Percentiles rank a stretch among this genome's conserved stretches.
These are phyloP conservation scores for Phenacoccus solenopsis DNA, from an alignment of 1,140 invertebrate genomes.

Conservation along the genomic window DNA sequence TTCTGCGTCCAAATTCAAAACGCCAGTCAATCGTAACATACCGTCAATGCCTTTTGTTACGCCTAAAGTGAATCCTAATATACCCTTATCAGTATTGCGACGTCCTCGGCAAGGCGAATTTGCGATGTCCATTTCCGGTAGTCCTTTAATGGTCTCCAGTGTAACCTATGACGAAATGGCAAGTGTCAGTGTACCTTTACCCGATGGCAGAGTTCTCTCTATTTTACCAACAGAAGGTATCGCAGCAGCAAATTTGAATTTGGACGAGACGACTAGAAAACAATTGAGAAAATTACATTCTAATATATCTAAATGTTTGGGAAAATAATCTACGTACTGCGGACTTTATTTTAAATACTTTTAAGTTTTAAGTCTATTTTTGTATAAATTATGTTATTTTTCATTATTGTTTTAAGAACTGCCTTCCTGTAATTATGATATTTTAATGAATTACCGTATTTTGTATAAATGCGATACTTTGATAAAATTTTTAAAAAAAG, in stretches of 20 bases:
- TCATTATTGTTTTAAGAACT: not conserved
- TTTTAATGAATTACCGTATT: too few relatives aligned
- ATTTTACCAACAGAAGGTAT: conserved; percentile 2
- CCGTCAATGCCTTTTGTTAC: conserved; percentile 19
- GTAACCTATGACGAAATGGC: conserved; percentile 22
- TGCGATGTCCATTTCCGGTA: conserved; percentile 50
- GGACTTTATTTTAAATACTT: not conserved
- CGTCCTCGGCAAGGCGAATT: conserved; percentile 48
- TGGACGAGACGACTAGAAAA: not conserved
- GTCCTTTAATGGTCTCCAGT: conserved; percentile 43
- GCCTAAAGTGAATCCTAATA: conserved; percentile 39
- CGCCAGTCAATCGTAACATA: conserved; percentile 17
- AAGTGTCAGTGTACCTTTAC: conserved; percentile 23
- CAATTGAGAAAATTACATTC: not conserved
- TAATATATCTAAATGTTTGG: conserved; percentile 7
- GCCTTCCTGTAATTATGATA: not conserved
- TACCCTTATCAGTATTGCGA: conserved; percentile 43
- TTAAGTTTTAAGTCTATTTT: not conserved
- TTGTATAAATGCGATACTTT: too few relatives aligned
- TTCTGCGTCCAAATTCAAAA: conserved; percentile 13
- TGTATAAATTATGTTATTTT: not conserved
- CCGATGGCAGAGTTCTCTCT: conserved; percentile 19
- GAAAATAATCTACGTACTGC: not conserved
- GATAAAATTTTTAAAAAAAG: too few relatives aligned
- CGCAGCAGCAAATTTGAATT: not conserved